Evolutionary conservation across 2,888 invertebrate genomes (phyloP).

Genomic region (Drosophila robusta): DNA sequence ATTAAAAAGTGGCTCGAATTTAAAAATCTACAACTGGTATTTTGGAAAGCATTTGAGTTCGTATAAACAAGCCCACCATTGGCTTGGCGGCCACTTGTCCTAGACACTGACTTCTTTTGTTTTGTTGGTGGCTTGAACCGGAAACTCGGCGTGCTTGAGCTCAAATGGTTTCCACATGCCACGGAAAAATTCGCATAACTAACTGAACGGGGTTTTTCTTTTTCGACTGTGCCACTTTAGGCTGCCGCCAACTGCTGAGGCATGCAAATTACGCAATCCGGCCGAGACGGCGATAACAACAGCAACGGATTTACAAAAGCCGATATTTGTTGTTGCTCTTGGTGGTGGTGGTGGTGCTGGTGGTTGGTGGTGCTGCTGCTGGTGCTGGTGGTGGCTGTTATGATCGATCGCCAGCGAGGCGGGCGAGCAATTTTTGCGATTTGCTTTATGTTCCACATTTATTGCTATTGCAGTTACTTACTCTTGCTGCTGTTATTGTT

Average conservation of each 20-base stretch:
- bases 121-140: constrained; percentile 47
- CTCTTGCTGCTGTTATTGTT: constrained; percentile 40
- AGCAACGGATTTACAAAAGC: constrained; percentile 47
- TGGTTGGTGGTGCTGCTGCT: constrained; percentile 26
- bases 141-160: constrained; percentile 57
- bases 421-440: constrained; percentile 68
- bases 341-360: constrained; percentile 23
- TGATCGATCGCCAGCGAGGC: constrained; percentile 74
- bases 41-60: constrained; percentile 41
- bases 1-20: constrained; percentile 52
- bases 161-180: constrained; percentile 64
- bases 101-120: constrained; percentile 72
- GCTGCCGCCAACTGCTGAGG: constrained; percentile 51
- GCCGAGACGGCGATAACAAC: constrained; percentile 44
- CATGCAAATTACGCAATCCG: constrained; percentile 77
- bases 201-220: constrained; percentile 40
- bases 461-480: constrained; percentile 63
- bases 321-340: constrained; percentile 49
- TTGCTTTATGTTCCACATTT: constrained; percentile 79
- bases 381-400: constrained; percentile 53
- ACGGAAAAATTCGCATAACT: constrained; percentile 67
- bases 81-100: constrained; percentile 60
- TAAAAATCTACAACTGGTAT: constrained; percentile 13
- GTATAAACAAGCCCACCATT: constrained; percentile 6
- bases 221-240: constrained; percentile 45